These are phyloP conservation scores for Rhyacophila evoluta DNA, from an alignment of 2,888 invertebrate species.

Conservation along the genomic window DNA sequence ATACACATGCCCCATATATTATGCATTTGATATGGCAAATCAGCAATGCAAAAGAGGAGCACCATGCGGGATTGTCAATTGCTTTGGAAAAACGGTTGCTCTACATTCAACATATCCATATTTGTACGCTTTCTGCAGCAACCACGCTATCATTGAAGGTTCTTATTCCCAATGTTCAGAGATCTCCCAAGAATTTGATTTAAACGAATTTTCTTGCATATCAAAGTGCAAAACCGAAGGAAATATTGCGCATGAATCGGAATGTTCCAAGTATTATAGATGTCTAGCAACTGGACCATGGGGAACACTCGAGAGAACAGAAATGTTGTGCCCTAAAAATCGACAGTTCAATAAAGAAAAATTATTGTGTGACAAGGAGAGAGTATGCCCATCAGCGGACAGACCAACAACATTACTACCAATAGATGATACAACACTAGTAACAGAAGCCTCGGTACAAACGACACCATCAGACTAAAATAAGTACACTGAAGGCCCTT, in stretches of 20 bases:
- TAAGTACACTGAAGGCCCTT: too few species aligned
- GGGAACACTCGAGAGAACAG: neutral
- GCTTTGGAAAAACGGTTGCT: neutral
- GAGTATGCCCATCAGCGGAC: too few species aligned
- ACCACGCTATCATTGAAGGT: neutral
- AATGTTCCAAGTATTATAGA: neutral
- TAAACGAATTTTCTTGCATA: neutral
- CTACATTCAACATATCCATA: neutral
- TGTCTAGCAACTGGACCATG: constrained; percentile 19
- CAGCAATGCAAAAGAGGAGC: neutral
- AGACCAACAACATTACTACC: too few species aligned
- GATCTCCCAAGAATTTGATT: neutral
- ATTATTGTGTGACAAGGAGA: neutral
- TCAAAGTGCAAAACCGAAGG: neutral
- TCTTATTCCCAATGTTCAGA: neutral
- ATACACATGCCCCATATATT: neutral
- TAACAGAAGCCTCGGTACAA: too few species aligned
- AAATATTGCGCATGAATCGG: neutral
- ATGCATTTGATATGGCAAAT: neutral
- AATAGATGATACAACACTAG: too few species aligned
- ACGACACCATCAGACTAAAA: too few species aligned
- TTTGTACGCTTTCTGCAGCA: neutral
- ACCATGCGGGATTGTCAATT: neutral
- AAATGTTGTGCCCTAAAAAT: neutral
- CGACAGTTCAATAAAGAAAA: neutral